Conservation (phyloP, 2,888 invertebrate genomes). For the Acronicta leporina region DNA sequence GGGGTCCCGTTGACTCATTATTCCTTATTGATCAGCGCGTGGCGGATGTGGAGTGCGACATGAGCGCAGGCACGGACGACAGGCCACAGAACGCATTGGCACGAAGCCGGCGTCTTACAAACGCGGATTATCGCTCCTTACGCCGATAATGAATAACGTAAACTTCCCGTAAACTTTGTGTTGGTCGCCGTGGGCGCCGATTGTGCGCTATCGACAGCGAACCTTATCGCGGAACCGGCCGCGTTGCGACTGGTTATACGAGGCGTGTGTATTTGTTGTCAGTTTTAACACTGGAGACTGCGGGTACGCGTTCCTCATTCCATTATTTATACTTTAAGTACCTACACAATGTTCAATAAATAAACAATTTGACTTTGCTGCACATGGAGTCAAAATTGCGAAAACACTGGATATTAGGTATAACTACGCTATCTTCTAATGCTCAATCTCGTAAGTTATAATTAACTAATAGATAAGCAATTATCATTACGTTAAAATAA, state of each 20-base stretch:
- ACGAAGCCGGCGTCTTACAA: constrained; percentile 64
- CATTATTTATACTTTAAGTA: constrained; percentile 70
- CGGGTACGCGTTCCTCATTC: constrained; percentile 70
- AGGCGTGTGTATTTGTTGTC: constrained; percentile 67
- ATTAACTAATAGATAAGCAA: not conserved
- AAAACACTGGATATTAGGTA: constrained; percentile 56
- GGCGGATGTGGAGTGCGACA: constrained; percentile 58
- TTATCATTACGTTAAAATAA: too few species aligned
- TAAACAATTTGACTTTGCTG: constrained; percentile 73
- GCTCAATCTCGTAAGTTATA: constrained; percentile 12
- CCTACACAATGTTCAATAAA: constrained; percentile 76
- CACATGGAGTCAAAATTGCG: constrained; percentile 60
- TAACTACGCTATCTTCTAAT: constrained; percentile 41
- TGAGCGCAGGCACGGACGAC: constrained; percentile 54
- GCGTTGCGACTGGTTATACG: constrained; percentile 68
- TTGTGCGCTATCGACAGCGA: constrained; percentile 69
- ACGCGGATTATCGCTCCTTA: constrained; percentile 77
- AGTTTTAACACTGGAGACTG: constrained; percentile 70
- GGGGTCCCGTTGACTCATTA: constrained; percentile 68
- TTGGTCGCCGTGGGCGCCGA: constrained; percentile 66
- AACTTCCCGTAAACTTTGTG: constrained; percentile 76
- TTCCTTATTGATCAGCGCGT: constrained; percentile 72
- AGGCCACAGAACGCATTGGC: constrained; percentile 50
- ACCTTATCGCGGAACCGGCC: constrained; percentile 77
- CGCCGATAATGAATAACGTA: constrained; percentile 79